Conservation (phyloP, 2,797 vertebrate species). For the Hippocampus kuda region DNA sequence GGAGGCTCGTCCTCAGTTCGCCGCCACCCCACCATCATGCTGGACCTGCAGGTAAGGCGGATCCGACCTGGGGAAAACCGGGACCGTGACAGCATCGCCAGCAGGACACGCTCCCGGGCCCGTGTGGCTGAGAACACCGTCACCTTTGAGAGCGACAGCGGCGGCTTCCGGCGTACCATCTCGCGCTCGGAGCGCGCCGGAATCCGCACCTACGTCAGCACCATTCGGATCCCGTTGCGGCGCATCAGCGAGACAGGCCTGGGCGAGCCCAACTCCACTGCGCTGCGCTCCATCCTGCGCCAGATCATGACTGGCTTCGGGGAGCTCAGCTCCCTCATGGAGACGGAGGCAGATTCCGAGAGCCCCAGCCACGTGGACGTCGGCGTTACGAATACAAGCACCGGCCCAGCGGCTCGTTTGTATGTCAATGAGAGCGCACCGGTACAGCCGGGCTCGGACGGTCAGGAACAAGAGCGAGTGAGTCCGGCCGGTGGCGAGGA, state of each 20-base stretch:
- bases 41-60: conserved; percentile 88
- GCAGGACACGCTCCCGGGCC: conserved; percentile 82
- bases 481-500: conserved; percentile 42
- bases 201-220: conserved; percentile 87
- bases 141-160: conserved; percentile 83
- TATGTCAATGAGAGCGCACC: conserved; percentile 46
- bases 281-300: conserved; percentile 81
- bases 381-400: conserved; percentile 22
- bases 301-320: conserved; percentile 95
- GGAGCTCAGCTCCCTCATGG: conserved; percentile 88
- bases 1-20: conserved; percentile 62
- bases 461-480: conserved; percentile 45
- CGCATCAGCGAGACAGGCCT: conserved; percentile 84
- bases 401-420: conserved; percentile 40
- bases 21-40: conserved; percentile 83
- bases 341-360: conserved; percentile 82
- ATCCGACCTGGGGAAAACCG: conserved; percentile 86
- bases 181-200: conserved; percentile 85
- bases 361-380: conserved; percentile 49
- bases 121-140: conserved; percentile 82
- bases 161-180: conserved; percentile 83
- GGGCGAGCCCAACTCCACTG: conserved; percentile 82
- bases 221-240: conserved; percentile 82
- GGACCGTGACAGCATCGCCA: conserved; percentile 87
- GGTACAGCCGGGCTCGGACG: conserved; percentile 29